Conservation (phyloP, 2,797 vertebrate genomes). For the Darevskia mixta region DNA sequence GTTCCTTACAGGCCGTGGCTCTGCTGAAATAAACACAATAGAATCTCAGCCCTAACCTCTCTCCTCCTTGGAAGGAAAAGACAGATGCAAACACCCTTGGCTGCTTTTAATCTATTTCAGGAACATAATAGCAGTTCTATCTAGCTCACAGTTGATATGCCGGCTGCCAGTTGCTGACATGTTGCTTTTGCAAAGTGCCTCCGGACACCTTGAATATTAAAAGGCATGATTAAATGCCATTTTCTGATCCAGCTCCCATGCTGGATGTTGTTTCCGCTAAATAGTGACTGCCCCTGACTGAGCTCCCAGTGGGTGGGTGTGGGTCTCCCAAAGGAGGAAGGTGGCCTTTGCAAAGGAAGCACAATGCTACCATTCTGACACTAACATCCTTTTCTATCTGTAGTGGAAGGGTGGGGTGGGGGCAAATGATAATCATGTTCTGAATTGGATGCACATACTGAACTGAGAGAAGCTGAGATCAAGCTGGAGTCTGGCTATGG, state of each 20-base stretch:
- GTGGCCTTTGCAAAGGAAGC: slow-evolving; percentile 47
- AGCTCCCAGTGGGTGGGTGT: background rate
- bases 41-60: background rate
- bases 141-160: slow-evolving; percentile 15
- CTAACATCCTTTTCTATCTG: slow-evolving; percentile 22
- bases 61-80: background rate
- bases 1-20: background rate
- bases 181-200: slow-evolving; percentile 17
- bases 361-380: slow-evolving; percentile 42
- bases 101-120: background rate
- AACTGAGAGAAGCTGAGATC: slow-evolving; percentile 12
- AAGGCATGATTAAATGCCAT: slow-evolving; percentile 61
- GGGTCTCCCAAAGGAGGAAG: background rate
- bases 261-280: slow-evolving; percentile 51
- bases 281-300: slow-evolving; percentile 32
- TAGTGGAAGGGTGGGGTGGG: background rate
- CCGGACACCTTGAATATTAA: slow-evolving; percentile 49
- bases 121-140: background rate
- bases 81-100: background rate
- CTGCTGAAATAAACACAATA: background rate
- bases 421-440: background rate
- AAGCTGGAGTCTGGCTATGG: background rate
- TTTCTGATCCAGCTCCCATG: slow-evolving; percentile 40
- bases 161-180: background rate
- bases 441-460: background rate